phyloP scores from a whole-genome alignment of 2,888 invertebrate species.

The Eupeodes latifasciatus region DNA sequence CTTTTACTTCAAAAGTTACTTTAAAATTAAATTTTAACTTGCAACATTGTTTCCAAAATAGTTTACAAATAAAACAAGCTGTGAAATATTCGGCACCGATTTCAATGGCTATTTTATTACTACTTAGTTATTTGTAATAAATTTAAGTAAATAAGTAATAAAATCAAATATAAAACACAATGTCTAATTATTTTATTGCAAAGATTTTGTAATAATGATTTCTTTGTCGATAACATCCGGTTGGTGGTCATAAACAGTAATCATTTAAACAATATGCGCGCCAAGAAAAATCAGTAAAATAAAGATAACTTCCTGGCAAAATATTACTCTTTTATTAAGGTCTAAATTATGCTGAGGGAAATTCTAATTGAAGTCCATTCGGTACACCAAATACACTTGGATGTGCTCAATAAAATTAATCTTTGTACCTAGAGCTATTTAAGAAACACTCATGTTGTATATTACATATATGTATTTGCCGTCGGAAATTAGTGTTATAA shows the following conservation, averaged over 20 bases:
- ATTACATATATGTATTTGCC: background rate
- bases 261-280: background rate
- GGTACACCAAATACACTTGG: background rate
- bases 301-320: background rate
- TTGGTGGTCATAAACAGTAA: background rate
- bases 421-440: background rate
- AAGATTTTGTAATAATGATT: background rate
- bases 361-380: conserved; percentile 1
- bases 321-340: background rate
- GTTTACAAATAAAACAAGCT: too few relatives aligned
- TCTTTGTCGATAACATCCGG: background rate
- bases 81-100: too few relatives aligned
- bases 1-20: too few relatives aligned
- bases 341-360: background rate
- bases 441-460: background rate
- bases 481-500: conserved; percentile 9
- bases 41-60: too few relatives aligned
- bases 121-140: too few relatives aligned
- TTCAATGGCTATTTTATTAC: too few relatives aligned
- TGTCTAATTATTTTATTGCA: background rate
- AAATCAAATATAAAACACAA: background rate
- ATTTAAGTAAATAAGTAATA: background rate
- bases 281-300: background rate
- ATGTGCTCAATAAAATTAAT: background rate
- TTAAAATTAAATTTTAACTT: too few relatives aligned